phyloP scores from a whole-genome alignment of 2,888 invertebrate species.

The Peribatodes rhomboidaria region DNA sequence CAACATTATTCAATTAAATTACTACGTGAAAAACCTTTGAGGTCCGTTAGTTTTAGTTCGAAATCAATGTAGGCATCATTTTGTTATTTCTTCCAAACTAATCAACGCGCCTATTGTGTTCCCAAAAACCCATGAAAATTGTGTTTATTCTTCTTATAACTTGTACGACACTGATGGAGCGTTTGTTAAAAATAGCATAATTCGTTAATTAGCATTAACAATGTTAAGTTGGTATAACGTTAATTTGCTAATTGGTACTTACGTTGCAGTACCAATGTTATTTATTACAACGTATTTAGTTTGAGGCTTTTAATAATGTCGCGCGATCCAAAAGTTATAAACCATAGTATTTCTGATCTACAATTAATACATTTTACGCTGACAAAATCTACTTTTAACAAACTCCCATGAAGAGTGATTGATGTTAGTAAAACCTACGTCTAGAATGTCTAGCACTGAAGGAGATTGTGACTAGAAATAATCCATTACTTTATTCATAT shows the following conservation, averaged over 20 bases:
- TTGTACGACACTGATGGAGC: conserved; percentile 23
- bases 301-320: neutral
- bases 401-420: conserved; percentile 27
- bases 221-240: neutral
- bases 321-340: no score
- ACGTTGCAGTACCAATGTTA: neutral
- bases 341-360: neutral
- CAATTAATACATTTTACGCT: neutral
- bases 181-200: conserved; percentile 27
- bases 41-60: conserved; percentile 48
- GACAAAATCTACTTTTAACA: conserved; percentile 22
- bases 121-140: conserved; percentile 56
- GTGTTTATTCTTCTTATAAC: conserved; percentile 39
- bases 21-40: conserved; percentile 58
- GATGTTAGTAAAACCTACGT: conserved; percentile 27
- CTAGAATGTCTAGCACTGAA: conserved; percentile 68
- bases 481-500: conserved; percentile 46
- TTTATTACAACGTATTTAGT: neutral
- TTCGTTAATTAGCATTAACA: neutral
- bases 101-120: conserved; percentile 49
- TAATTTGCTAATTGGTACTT: neutral
- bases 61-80: conserved; percentile 43
- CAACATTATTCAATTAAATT: conserved; percentile 57
- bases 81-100: conserved; percentile 38
- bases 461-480: conserved; percentile 79